phyloP scores from a whole-genome alignment of 2,797 vertebrate genomes.

The Gymnodraco acuticeps region DNA sequence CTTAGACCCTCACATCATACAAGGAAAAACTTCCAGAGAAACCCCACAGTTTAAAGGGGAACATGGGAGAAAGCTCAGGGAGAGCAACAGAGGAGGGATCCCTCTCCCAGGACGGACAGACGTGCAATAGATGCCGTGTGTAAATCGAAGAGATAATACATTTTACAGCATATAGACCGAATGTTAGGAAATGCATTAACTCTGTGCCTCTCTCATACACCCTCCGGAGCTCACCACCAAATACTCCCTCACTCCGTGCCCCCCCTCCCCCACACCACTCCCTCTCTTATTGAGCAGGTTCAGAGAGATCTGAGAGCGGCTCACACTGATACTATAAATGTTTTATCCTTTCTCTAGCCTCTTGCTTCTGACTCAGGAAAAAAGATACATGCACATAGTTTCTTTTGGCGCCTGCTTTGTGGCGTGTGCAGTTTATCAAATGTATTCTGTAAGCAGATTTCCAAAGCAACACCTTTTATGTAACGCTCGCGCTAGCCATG shows the following conservation, averaged over 20 bases:
- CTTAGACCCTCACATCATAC: no score
- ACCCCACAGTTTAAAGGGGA: no score
- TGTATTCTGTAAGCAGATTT: slow-evolving; percentile 78
- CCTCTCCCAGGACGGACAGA: no score
- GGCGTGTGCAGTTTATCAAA: slow-evolving; percentile 72
- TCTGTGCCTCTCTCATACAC: slow-evolving; percentile 20
- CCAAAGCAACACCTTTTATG: slow-evolving; percentile 76
- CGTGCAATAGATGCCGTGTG: no score
- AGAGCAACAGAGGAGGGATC: no score
- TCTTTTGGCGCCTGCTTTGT: slow-evolving; percentile 43
- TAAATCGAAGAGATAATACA: no score
- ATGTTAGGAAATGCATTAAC: no score
- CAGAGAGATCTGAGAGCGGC: slow-evolving; percentile 65
- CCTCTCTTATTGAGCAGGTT: slow-evolving; percentile 52
- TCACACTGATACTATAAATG: slow-evolving; percentile 72
- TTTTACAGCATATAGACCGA: no score
- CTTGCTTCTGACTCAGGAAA: slow-evolving; percentile 71
- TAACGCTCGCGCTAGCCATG: slow-evolving; percentile 67
- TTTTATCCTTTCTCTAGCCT: slow-evolving; percentile 74
- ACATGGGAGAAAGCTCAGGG: no score
- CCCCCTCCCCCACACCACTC: not conserved
- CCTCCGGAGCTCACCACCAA: slow-evolving; percentile 29
- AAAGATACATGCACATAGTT: slow-evolving; percentile 38
- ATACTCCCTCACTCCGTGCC: slow-evolving; percentile 9
- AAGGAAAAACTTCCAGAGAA: no score